Evolutionary conservation across 2,113 vertebrate species (phyloP).

Genomic region (Craseonycteris thonglongyai): DNA sequence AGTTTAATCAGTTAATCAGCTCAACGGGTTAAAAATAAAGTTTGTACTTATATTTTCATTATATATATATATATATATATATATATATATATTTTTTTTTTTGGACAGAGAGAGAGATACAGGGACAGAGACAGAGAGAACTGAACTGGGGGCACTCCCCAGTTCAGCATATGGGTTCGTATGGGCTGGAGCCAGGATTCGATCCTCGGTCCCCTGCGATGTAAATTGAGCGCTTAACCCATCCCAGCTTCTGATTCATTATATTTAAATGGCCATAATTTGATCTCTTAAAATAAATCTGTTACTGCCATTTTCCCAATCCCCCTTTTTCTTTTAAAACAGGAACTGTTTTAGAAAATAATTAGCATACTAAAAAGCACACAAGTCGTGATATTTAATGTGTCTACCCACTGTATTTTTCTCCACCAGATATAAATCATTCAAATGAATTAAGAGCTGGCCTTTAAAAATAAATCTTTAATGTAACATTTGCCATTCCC

Average conservation of each 20-base stretch:
- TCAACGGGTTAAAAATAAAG: not conserved
- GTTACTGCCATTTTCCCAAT: rapidly evolving
- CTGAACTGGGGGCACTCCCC: no score
- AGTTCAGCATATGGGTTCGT: no score
- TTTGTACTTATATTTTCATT: not conserved
- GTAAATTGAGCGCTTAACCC: no score
- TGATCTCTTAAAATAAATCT: constrained; percentile 20
- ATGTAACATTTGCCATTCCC: not conserved
- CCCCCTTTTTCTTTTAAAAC: not conserved
- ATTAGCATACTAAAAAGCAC: not conserved
- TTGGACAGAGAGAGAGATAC: no score
- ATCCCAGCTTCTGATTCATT: no score
- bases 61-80: no score
- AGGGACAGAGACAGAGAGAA: no score
- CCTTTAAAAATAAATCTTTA: constrained; percentile 5
- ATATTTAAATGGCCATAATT: not conserved
- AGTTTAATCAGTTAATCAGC: not conserved
- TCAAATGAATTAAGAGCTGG: not conserved
- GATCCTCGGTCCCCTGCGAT: no score
- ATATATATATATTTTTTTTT: no score
- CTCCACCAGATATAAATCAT: not conserved
- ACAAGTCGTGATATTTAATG: not conserved
- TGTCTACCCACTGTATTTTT: not conserved
- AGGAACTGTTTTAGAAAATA: not conserved
- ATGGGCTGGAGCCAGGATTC: no score